These are phyloP conservation scores for Pterostichus madidus DNA, from an alignment of 2,888 invertebrate genomes.

Conservation along the genomic window DNA sequence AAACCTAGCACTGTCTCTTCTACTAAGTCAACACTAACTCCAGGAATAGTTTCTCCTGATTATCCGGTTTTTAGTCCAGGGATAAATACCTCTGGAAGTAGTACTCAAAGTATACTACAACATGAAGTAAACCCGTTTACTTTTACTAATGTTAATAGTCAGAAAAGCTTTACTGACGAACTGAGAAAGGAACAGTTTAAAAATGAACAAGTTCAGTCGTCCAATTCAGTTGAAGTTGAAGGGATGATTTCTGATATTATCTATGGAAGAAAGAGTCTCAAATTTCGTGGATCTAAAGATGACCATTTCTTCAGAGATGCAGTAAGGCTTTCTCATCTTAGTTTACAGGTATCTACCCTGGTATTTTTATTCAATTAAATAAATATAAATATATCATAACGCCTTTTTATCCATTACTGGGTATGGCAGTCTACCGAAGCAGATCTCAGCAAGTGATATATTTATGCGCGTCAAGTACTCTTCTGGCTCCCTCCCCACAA, in stretches of 20 bases:
- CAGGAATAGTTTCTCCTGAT: neutral
- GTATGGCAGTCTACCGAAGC: too few relatives aligned
- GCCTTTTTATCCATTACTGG: too few relatives aligned
- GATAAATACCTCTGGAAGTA: neutral
- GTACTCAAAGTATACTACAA: neutral
- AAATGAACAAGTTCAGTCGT: slow-evolving; percentile 3
- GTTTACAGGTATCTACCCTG: slow-evolving; percentile 1
- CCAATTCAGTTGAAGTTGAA: slow-evolving; percentile 3
- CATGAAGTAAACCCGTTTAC: neutral
- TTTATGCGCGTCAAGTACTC: too few relatives aligned
- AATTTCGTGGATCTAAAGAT: neutral
- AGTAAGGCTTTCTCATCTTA: neutral
- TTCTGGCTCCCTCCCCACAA: too few relatives aligned
- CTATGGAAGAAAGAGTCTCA: neutral
- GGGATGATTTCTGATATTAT: slow-evolving; percentile 14
- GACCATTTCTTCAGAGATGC: neutral
- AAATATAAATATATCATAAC: too few relatives aligned
- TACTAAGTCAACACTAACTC: neutral
- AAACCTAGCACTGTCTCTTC: neutral
- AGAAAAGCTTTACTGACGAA: neutral
- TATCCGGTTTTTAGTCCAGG: neutral
- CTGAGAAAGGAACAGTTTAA: neutral
- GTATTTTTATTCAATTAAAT: neutral
- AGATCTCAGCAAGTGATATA: too few relatives aligned
- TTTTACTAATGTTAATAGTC: neutral